Evolutionary conservation across 1,140 invertebrate genomes (phyloP), one percentile per base, ranked within the genome.

Genomic region (Drosophila kurseongensis): DNA sequence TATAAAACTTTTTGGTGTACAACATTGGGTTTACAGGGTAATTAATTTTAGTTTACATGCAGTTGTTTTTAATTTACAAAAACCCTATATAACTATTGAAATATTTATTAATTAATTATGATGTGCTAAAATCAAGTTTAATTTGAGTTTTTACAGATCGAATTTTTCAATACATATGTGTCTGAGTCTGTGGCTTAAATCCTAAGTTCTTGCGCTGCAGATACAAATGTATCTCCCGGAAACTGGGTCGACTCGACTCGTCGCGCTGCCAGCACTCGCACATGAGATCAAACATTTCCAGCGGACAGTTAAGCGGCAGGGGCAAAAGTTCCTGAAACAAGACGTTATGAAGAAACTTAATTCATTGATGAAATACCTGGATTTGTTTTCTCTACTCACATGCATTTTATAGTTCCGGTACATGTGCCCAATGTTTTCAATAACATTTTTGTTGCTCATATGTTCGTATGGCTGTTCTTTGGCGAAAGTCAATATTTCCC

Each of bases 211-310:
- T 98, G 74, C 97, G 94, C 90, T 98, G 97, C 44, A 98, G 94
- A 93, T 98, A 98, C 88, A 98, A 94, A 91, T 98, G 96, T 66
- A 98, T 97, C 93, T 98, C 97, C 63, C 96, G 94, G 93, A 98
- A 99, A 65, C 96, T 96, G 14, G 98, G 98, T n/a, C 98, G 94
- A 86, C 96, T 96, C 6, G 94, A 92, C 51, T 97, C 96, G 82
- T 97, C 96, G 27, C 96, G 94, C 84, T 97, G 97, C 98, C 98
- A 99, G 92, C 98, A 98, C 90, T 98, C 97, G 67, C 96, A 94
- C 97, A 98, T 98, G 69, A 99, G 93, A 92, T 98, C 97, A 93
- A 97, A 98, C 65, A 98, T 96, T 92, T 98, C 97, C 68, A 97
- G 95, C 10, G 97, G 96, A 92, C 97, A 98, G 75, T 96, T 96